Evolutionary conservation across 2,888 invertebrate genomes (phyloP).

Genomic region (Eledone cirrhosa): DNA sequence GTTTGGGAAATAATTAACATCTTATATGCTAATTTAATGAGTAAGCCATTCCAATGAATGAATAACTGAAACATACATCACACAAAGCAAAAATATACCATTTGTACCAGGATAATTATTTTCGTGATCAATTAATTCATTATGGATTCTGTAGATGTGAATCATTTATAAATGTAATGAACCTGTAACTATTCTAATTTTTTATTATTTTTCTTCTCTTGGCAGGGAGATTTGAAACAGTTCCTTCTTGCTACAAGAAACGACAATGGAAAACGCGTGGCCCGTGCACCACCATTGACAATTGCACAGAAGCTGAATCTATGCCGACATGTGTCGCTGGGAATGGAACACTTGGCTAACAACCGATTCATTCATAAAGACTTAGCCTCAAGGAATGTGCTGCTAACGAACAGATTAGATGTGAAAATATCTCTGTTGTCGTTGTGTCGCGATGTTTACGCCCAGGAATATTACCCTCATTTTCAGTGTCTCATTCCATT

Average conservation of each 20-base stretch:
- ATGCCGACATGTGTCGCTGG: constrained; percentile 78
- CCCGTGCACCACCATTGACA: constrained; percentile 73
- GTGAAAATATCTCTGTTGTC: constrained; percentile 83
- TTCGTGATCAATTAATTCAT: too few relatives aligned
- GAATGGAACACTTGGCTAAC: constrained; percentile 81
- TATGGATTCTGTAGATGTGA: too few relatives aligned
- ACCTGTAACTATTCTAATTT: constrained; percentile 29
- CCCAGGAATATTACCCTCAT: constrained; percentile 84
- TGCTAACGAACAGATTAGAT: constrained; percentile 81
- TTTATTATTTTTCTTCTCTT: constrained; percentile 35
- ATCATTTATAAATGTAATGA: background rate
- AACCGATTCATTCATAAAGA: constrained; percentile 87
- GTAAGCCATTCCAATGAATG: too few relatives aligned
- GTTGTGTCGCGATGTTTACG: constrained; percentile 83
- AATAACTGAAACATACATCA: too few relatives aligned
- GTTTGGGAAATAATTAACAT: too few relatives aligned
- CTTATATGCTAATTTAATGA: too few relatives aligned
- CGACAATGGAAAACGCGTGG: constrained; percentile 70
- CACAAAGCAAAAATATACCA: too few relatives aligned
- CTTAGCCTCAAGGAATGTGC: constrained; percentile 89
- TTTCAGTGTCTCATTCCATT: constrained; percentile 78
- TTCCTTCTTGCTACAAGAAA: constrained; percentile 68
- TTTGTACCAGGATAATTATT: too few relatives aligned
- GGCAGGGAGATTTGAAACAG: constrained; percentile 89
- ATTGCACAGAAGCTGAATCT: constrained; percentile 67